These are phyloP conservation scores for Holothuria leucospilota DNA, from an alignment of 53 echinoderm and acorn worm species.

Conservation along the genomic window DNA sequence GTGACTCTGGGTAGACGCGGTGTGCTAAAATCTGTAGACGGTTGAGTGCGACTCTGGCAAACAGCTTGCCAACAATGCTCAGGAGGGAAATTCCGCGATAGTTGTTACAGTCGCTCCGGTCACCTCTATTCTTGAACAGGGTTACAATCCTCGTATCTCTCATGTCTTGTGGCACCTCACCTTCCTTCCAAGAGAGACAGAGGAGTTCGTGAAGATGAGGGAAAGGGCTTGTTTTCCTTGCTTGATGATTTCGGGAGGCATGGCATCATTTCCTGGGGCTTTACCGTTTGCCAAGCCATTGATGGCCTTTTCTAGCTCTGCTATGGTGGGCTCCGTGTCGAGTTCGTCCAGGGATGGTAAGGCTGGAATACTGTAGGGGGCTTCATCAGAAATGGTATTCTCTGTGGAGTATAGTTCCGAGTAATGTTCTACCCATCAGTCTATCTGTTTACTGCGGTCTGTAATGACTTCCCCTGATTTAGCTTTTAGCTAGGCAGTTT, in stretches of 20 bases:
- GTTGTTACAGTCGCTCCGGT: conserved; percentile 65
- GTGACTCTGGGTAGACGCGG: conserved; percentile 25
- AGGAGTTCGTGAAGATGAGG: background rate
- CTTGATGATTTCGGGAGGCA: background rate
- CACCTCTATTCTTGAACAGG: conserved; percentile 67
- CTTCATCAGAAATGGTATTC: conserved; percentile 8
- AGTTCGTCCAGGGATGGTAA: conserved; percentile 44
- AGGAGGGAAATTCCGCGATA: conserved; percentile 68
- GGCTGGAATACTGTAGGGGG: background rate
- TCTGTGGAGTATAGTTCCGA: conserved; percentile 50
- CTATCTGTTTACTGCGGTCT: conserved; percentile 31
- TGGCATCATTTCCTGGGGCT: conserved; percentile 26
- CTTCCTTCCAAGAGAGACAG: conserved; percentile 54
- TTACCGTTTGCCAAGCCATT: background rate
- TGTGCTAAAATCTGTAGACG: conserved; percentile 50
- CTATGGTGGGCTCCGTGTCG: background rate
- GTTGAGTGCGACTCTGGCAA: conserved; percentile 40
- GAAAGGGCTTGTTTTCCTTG: background rate
- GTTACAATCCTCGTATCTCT: conserved; percentile 64
- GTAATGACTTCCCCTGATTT: conserved; percentile 48
- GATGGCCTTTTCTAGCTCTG: background rate
- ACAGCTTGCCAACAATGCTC: conserved; percentile 51
- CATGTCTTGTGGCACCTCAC: conserved; percentile 62
- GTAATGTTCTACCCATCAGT: conserved; percentile 65
- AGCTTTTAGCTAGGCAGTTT: conserved; percentile 50